Evolutionary conservation across 2,888 invertebrate genomes (phyloP), one percentile per base, ranked within the genome.

Genomic region (Lamproptera curius): DNA sequence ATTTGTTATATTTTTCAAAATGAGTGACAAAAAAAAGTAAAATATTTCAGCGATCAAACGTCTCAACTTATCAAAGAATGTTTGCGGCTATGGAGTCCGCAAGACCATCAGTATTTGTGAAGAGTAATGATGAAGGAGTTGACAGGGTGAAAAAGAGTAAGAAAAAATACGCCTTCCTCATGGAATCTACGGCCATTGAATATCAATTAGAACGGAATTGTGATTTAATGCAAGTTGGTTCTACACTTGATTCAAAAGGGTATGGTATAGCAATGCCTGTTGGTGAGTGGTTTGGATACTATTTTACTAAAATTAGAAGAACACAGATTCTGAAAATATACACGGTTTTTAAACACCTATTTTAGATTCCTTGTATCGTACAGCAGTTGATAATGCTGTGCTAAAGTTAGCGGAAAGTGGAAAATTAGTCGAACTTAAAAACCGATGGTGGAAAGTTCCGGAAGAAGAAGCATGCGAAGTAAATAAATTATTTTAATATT

Each of bases 131-230:
- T 36, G 95, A 96, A 65, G 98, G 98, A 0, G 93, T 97, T 0
- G 94, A 96, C 10, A 89, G 95, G 51, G 98, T 98, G 0, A 65
- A 91, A 43, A 93, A 92, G 74, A 92, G 91, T 34, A 94, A 94
- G 73, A 90, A 93, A 42, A 90, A 89, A 45, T 99, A 97, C 75
- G 99, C 99, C 2, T 99, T 94, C 74, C 89, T 99, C 37, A 98
- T 98, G 96, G 99, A 99, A 85, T 97, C 97, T 4, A 95, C 97
- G 0, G 93, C 94, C 1, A 93, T 99, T 55, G 98, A 99, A 76
- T 99, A 98, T 78, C 93, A 93, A 62, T 90, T 95, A 54, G 94
- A 96, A 74, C 89, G 95, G 52, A 90, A 95, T 63, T 98, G 97
- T 68, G 93, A 95, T 39, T 89, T 97, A 53, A 93, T 91, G 67